Percentiles rank a stretch among this genome's conserved stretches.
These are phyloP conservation scores for Turnix velox DNA, from an alignment of 2,113 vertebrate species.

Conservation along the genomic window DNA sequence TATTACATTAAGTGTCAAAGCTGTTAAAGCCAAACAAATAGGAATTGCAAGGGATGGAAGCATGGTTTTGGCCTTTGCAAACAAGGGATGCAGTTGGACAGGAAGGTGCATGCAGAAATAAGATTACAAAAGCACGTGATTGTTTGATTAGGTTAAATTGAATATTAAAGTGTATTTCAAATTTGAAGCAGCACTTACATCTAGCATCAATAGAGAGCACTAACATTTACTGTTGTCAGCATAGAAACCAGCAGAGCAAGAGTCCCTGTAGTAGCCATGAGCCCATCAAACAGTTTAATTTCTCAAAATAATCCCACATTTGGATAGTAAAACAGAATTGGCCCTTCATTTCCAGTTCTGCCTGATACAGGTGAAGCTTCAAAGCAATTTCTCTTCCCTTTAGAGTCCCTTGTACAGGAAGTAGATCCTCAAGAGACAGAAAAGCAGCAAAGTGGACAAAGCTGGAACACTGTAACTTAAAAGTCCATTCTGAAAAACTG, in stretches of 20 bases:
- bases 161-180: not conserved
- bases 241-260: not conserved
- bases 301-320: not conserved
- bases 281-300: not conserved
- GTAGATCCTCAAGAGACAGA: not conserved
- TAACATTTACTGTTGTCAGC: not conserved
- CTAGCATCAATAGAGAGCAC: not conserved
- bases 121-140: conserved; percentile 11
- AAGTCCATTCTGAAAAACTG: not conserved
- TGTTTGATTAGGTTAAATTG: not conserved
- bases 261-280: not conserved
- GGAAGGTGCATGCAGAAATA: not conserved
- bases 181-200: not conserved
- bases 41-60: not conserved
- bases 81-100: conserved; percentile 27
- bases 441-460: not conserved
- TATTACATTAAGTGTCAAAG: not conserved
- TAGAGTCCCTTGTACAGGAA: not conserved
- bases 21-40: conserved; percentile 19
- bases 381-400: not conserved
- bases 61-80: not conserved
- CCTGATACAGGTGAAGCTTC: not conserved
- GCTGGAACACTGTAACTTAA: not conserved
- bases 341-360: not conserved
- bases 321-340: not conserved